These are phyloP conservation scores for Siphonodentalium dalli DNA, from an alignment of 2,888 invertebrate species.

Conservation along the genomic window DNA sequence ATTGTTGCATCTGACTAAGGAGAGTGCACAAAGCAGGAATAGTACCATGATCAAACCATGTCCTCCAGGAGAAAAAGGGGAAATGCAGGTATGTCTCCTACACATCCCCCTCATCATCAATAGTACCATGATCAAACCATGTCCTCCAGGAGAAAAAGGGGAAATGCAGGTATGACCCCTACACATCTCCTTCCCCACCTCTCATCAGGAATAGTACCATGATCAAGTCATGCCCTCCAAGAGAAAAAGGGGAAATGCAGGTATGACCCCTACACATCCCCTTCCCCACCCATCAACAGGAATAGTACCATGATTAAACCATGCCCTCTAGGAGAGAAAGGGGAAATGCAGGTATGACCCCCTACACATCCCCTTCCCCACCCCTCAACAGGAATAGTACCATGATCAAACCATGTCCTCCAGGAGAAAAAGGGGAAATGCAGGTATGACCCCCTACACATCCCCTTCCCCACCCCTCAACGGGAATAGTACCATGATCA, in stretches of 20 bases:
- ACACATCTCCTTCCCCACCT: too few species aligned
- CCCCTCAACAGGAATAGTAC: too few species aligned
- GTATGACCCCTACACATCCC: too few species aligned
- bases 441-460: slow-evolving; percentile 75
- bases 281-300: too few species aligned
- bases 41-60: slow-evolving; percentile 64
- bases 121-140: slow-evolving; percentile 64
- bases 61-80: slow-evolving; percentile 74
- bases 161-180: slow-evolving; percentile 79
- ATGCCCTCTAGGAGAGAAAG: slow-evolving; percentile 72
- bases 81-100: slow-evolving; percentile 78
- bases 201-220: too few species aligned
- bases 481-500: too few species aligned
- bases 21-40: slow-evolving; percentile 66
- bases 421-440: slow-evolving; percentile 78
- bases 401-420: slow-evolving; percentile 67
- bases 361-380: too few species aligned
- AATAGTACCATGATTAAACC: slow-evolving; percentile 63
- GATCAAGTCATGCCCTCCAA: slow-evolving; percentile 68
- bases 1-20: slow-evolving; percentile 79
- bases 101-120: too few species aligned
- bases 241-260: slow-evolving; percentile 82
- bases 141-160: slow-evolving; percentile 73
- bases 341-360: slow-evolving; percentile 80
- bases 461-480: too few species aligned